Base-by-base conservation (phyloP, 2,888 invertebrate species). In the Hypomecis punctinalis region DNA sequence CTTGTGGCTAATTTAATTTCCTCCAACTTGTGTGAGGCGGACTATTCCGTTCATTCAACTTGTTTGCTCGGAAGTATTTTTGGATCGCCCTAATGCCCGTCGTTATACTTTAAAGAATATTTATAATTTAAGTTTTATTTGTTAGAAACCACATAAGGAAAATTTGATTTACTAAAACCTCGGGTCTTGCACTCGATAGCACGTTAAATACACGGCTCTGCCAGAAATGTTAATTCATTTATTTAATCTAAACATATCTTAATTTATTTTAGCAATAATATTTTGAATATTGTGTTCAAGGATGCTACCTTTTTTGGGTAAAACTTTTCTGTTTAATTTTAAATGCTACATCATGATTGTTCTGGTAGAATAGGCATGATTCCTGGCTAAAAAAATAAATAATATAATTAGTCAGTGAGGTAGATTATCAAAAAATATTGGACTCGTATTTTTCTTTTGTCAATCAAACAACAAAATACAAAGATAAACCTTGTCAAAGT, bases 251-350 rank as follows among this genome's bases (percentile, higher is more conserved):
- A 47, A 46, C 42, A 51, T 57, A 51, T 55, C 62, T 56, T 68
- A 62, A 68, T 69, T 68, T 71, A 69, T 63, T 58, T 66, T 48
- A 64, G 61, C 36, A 11, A 53, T 45, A 56, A 52, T 57, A 46
- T 53, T 13, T 9, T 40, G 47, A 60, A 61, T 48, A 61, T 66
- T 71, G 57, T 67, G 61, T 67, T 71, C 66, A 67, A 65, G 58
- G 61, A 63, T 47, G 48, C 49, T 63, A 61, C 58, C 48, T 61
- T 63, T n/a, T 56, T 64, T 52, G 48, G 59, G 61, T 69, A 43
- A 45, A 58, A 47, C 52, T 33, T 37, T n/a, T 48, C 36, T 63
- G 55, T 66, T 67, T 66, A 47, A 55, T 51, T 66, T 66, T 67
- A 39, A 46, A 52, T 39, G 47, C 13, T 40, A 33, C 33, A 52